A percentile compares a stretch with the other conserved stretches of the same genome.
Evolutionary conservation across 2,797 vertebrate genomes (phyloP).

Genomic region (Ataeniobius toweri): DNA sequence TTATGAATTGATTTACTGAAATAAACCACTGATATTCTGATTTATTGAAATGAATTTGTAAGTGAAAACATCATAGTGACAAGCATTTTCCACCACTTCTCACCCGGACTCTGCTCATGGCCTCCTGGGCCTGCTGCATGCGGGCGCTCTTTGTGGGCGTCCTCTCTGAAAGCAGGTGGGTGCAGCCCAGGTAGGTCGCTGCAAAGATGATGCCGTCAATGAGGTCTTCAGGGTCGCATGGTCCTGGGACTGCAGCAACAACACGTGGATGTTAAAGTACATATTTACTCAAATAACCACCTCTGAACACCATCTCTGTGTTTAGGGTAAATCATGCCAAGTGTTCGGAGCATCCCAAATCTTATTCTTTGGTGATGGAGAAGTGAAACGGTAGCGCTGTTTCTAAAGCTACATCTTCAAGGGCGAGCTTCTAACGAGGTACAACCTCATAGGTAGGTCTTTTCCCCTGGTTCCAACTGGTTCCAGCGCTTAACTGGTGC

Average conservation of each 20-base stretch:
- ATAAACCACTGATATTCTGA: no score
- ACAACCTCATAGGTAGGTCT: no score
- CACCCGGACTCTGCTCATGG: conserved; percentile 95
- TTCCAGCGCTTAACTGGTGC: no score
- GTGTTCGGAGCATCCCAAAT: background rate
- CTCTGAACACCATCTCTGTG: background rate
- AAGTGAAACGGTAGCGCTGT: no score
- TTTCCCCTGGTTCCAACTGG: no score
- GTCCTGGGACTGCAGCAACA: conserved; percentile 87
- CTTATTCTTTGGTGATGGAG: background rate
- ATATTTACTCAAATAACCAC: no score
- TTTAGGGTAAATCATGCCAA: background rate
- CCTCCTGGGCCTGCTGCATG: conserved; percentile 98
- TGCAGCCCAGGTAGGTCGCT: conserved; percentile 95
- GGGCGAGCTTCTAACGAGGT: no score
- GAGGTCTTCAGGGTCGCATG: conserved; percentile 95
- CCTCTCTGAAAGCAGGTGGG: conserved; percentile 94
- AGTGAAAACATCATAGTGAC: no score
- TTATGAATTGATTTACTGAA: no score
- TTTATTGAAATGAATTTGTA: no score
- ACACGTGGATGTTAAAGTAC: background rate
- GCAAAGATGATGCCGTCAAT: conserved; percentile 98
- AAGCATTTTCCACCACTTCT: conserved; percentile 40
- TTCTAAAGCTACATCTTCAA: no score
- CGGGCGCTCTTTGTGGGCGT: conserved; percentile 94